Evolutionary conservation across 2,113 vertebrate genomes (phyloP).

Genomic region (sheep (Ovis aries)): ARS-UI_Ramb_v3.0 NC_056064.1:29045001-29045500

Average conservation of each 20-base stretch:
- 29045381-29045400: neutral
- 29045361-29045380: neutral
- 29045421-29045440: neutral
- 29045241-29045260: neutral
- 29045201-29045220: neutral
- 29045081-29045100: neutral
- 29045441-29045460: constrained; percentile 53
- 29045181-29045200: neutral
- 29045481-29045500: constrained; percentile 22
- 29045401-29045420: constrained; percentile 9
- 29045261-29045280: neutral
- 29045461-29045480: constrained; percentile 36
- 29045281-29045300: neutral
- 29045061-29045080: neutral
- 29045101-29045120: neutral
- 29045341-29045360: neutral
- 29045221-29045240: neutral
- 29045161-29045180: neutral
- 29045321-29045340: neutral
- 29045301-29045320: neutral
- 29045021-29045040: no score
- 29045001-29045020: no score
- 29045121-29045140: neutral
- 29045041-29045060: accelerated
- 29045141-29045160: neutral